phyloP scores from a whole-genome alignment of 2,113 vertebrate genomes.

The Malurus elegans region DNA sequence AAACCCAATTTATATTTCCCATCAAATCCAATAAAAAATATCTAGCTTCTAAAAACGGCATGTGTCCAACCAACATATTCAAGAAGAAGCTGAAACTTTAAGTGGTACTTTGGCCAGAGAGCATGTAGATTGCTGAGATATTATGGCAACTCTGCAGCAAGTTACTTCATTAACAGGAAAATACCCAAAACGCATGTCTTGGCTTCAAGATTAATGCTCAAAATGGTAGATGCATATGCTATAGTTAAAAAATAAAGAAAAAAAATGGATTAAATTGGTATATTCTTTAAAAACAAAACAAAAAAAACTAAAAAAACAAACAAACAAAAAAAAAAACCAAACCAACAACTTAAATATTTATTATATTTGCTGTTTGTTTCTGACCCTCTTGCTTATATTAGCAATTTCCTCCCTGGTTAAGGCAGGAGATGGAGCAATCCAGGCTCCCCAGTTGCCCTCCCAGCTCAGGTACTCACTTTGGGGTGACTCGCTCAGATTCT shows the following conservation, averaged over 20 bases:
- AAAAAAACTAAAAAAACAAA: neutral
- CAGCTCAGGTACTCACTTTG: neutral
- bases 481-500: neutral
- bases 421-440: neutral
- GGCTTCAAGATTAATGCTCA: conserved; percentile 10
- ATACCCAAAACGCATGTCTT: conserved; percentile 60
- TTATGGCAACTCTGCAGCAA: conserved; percentile 41
- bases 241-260: neutral
- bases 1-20: conserved; percentile 72
- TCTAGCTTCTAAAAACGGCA: conserved; percentile 36
- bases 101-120: conserved; percentile 32
- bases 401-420: neutral
- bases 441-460: neutral
- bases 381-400: neutral
- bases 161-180: conserved; percentile 60
- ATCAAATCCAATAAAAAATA: conserved; percentile 68
- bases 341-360: neutral
- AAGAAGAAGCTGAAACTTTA: conserved; percentile 44
- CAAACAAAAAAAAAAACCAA: neutral
- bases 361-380: neutral
- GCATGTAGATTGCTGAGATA: neutral
- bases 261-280: neutral
- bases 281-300: neutral
- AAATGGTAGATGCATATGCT: neutral
- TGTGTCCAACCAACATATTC: conserved; percentile 32